phyloP scores from a whole-genome alignment of 2,797 vertebrate species.

The Centroberyx gerrardi region DNA sequence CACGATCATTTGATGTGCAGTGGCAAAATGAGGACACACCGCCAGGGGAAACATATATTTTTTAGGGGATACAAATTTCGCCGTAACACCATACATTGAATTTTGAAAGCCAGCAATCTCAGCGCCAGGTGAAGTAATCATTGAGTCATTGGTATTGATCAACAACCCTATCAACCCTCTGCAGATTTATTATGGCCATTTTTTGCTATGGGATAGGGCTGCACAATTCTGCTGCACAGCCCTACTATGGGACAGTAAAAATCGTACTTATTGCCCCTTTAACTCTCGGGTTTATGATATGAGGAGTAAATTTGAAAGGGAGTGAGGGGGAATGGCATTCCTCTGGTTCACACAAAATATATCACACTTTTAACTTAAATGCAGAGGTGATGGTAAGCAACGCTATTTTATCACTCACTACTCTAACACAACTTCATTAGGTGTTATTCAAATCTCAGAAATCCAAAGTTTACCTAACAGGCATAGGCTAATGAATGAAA shows the following conservation, averaged over 20 bases:
- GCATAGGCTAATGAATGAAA: no score
- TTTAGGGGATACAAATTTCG: not conserved
- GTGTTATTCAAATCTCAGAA: no score
- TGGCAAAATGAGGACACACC: not conserved
- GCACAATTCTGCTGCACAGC: no score
- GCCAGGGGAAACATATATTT: not conserved
- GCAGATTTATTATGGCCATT: conserved; percentile 26
- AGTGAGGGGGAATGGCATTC: conserved; percentile 4
- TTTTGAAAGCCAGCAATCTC: not conserved
- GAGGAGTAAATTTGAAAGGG: conserved; percentile 3
- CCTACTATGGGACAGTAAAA: not conserved
- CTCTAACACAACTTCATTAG: no score
- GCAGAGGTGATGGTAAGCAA: no score
- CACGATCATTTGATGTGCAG: no score
- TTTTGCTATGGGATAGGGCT: conserved; percentile 4
- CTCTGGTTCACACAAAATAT: conserved; percentile 3
- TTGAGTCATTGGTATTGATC: conserved; percentile 28
- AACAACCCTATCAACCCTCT: no score
- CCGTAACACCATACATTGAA: conserved; percentile 4
- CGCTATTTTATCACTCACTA: no score
- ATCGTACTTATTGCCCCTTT: not conserved
- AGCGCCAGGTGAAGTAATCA: conserved; percentile 8
- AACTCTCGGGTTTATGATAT: not conserved
- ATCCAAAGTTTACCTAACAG: no score
- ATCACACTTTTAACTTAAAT: not conserved